Conservation (phyloP, 2,888 invertebrate genomes). For the Polydrusus pterygomalis region DNA sequence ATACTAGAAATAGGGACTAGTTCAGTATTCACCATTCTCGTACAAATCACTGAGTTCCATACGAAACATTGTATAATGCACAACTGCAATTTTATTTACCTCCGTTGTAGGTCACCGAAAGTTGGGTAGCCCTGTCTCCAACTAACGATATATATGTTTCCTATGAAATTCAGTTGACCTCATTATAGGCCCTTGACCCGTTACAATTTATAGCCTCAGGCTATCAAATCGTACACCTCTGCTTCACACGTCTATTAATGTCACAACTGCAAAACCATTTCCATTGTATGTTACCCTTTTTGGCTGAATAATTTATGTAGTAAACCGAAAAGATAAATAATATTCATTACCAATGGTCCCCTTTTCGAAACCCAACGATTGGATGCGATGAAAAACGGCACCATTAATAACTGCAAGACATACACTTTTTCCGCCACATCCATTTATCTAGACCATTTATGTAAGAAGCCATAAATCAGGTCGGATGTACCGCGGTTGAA, state of each 20-base stretch:
- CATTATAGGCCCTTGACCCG: background rate
- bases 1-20: too few relatives aligned
- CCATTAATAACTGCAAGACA: constrained; percentile 58
- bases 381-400: constrained; percentile 55
- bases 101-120: too few relatives aligned
- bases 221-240: constrained; percentile 3
- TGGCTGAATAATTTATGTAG: constrained; percentile 38
- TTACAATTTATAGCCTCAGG: background rate
- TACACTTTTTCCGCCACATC: constrained; percentile 57
- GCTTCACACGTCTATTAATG: constrained; percentile 26
- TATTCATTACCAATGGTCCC: constrained; percentile 48
- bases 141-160: too few relatives aligned
- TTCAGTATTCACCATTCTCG: too few relatives aligned
- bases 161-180: background rate
- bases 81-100: too few relatives aligned
- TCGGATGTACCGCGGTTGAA: constrained; percentile 39
- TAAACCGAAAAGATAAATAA: constrained; percentile 49
- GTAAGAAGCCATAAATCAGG: constrained; percentile 57
- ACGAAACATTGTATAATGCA: too few relatives aligned
- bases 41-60: too few relatives aligned
- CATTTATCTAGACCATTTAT: constrained; percentile 56
- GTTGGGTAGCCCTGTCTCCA: too few relatives aligned
- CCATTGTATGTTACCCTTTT: constrained; percentile 34
- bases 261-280: constrained; percentile 37
- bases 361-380: constrained; percentile 46